Evolutionary conservation across 2,797 vertebrate genomes (phyloP), one percentile per base, ranked within the genome.

Genomic region (Merluccius polli): DNA sequence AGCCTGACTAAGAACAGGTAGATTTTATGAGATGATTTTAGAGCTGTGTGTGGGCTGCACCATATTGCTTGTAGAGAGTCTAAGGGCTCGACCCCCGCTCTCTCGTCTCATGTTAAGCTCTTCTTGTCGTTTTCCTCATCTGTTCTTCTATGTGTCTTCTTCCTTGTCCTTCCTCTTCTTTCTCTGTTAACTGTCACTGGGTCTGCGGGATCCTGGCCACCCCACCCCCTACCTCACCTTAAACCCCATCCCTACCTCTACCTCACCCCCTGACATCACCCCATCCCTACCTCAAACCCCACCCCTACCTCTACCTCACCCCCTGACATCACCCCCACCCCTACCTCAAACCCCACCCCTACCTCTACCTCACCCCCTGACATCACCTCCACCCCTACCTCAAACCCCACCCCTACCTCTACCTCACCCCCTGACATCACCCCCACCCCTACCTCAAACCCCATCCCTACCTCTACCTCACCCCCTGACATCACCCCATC

Each of bases 101-200:
- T 88, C 75, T 84, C 85, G 87, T 91, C 81, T 86, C 79, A 80
- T 75, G 81, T 88, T 88, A 78, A 83, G 89, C 82, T 89, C 79
- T 89, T 90, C 93, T 48, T 48, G 41, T 48, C 41, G 41, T 65
- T 11, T 27, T 65, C 59, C 59, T 65, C 91, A 91, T 85, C 84
- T 91, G 81, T 92, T 85, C 86, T 83, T 91, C 87, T 92, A 90
- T 91, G 84, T 88, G 87, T 88, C 86, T 85, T 91, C 90, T 84
- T 91, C 92, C 80, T 87, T 85, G 81, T 82, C 78, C 84, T 79
- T 73, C 70, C 59, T 73, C 27, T 48, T 73, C 85, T 79, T 75
- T 84, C 81, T 87, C 79, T 87, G 80, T 73, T 81, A 87, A 81
- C 81, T 85, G 82, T 86, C 75, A 77, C 84, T 92, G 92, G 93